phyloP scores from a whole-genome alignment of 2,113 vertebrate species.

The Pristiophorus japonicus region DNA sequence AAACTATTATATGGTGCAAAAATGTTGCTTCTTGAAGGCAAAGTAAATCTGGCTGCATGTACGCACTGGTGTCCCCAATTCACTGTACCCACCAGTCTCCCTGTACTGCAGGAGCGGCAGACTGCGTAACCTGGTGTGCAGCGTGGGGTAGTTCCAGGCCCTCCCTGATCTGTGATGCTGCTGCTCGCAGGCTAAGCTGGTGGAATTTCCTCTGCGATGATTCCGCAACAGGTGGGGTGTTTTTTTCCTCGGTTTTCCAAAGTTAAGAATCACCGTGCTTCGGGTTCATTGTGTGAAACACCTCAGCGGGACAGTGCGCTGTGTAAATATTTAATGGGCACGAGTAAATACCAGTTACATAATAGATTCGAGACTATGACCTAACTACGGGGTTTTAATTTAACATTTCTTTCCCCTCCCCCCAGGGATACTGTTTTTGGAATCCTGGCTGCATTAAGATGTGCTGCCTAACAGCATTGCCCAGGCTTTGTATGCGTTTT shows the following conservation, averaged over 20 bases:
- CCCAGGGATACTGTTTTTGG: too few species aligned
- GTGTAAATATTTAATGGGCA: too few species aligned
- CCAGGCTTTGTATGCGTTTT: too few species aligned
- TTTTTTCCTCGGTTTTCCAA: not conserved
- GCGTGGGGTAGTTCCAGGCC: not conserved
- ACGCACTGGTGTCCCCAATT: not conserved
- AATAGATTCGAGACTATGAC: too few species aligned
- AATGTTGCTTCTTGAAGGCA: not conserved
- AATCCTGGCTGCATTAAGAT: too few species aligned
- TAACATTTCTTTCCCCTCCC: too few species aligned
- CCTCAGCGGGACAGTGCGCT: too few species aligned
- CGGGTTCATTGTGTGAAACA: too few species aligned
- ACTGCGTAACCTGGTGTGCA: not conserved
- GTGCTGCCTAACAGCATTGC: too few species aligned
- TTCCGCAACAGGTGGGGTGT: not conserved
- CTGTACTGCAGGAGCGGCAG: not conserved
- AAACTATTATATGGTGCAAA: not conserved
- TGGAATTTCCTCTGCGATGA: not conserved
- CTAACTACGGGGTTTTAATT: too few species aligned
- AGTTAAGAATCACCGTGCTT: too few species aligned
- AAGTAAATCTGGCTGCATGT: not conserved
- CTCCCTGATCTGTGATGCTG: not conserved
- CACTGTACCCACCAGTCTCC: not conserved
- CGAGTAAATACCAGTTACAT: too few species aligned
- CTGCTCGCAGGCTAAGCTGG: not conserved